Base-by-base conservation (phyloP, 1,140 invertebrate genomes). In the Drosophila santomea region DNA sequence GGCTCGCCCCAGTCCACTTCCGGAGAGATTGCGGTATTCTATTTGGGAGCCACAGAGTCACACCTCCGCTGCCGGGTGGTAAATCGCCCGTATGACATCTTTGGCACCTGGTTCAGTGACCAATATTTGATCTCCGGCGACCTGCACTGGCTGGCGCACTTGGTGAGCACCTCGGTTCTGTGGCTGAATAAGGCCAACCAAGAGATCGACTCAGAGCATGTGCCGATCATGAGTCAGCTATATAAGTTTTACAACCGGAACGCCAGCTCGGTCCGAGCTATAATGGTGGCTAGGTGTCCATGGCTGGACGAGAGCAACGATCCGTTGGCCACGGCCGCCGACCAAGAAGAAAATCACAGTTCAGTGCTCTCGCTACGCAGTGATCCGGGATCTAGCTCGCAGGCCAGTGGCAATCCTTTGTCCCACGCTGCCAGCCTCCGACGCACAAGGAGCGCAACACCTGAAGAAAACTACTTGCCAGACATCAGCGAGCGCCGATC, bases 81-180 rank as follows among this genome's bases (percentile, higher is more conserved):
- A 23, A 98, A 97, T 93, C 97, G 97, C 73, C 97, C 97, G 0
- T 97, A 97, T 85, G 97, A 98, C 92, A 96, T 97, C 75, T 97
- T 97, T 93, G 97, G 97, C 15, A 96, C 96, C 41, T 98, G 97
- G 97, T 97, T 97, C 81, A 97, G 96, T 88, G 96, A 97, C 82
- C 94, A 95, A 74, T 96, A 97, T 92, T 93, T 98, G 5, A 90
- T 98, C 45, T 97, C 97, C 20, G 97, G 97, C 45, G 95, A 97
- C 84, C 93, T 97, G 2, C 94, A 95, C 82, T 97, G 96, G 96
- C 92, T 97, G 32, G 96, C 96, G 10, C 95, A 97, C 90, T 92
- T 97, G 60, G 95, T 97, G 23, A 97, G 96, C 75, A 95, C 95
- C 32, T 97, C 96, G 41, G 94, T 96, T 25, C 92, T 98, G 7